phyloP scores from a whole-genome alignment of 2,113 vertebrate species.

The Stercorarius parasiticus region DNA sequence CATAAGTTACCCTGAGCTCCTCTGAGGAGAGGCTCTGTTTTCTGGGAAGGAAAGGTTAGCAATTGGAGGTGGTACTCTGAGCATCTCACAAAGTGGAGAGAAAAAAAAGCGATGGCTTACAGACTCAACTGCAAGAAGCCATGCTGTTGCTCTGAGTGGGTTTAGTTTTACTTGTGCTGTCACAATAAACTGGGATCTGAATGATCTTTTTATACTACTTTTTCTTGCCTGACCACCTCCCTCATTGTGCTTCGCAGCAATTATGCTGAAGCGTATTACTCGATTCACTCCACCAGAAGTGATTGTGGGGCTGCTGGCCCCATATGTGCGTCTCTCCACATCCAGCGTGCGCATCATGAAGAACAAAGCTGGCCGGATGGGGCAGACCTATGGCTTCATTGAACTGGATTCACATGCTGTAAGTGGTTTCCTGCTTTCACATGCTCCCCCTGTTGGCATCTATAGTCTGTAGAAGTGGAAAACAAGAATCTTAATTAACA shows the following conservation, averaged over 20 bases:
- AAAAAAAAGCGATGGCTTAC: neutral
- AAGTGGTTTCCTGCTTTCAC: slow-evolving; percentile 22
- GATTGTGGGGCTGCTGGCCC: slow-evolving; percentile 90
- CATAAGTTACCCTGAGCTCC: neutral
- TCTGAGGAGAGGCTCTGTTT: neutral
- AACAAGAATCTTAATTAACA: neutral
- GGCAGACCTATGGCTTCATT: slow-evolving; percentile 91
- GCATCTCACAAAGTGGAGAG: neutral
- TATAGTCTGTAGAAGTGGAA: neutral
- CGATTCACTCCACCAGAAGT: slow-evolving; percentile 88
- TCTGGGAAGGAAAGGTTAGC: neutral
- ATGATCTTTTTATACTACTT: neutral
- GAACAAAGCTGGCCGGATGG: slow-evolving; percentile 83
- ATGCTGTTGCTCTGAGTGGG: neutral
- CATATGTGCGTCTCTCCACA: slow-evolving; percentile 89
- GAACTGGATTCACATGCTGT: slow-evolving; percentile 96
- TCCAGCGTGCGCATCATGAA: slow-evolving; percentile 93
- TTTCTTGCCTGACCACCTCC: neutral
- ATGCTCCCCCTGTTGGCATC: neutral
- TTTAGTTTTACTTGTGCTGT: neutral
- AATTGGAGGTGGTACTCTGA: fast-evolving
- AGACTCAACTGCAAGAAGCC: neutral
- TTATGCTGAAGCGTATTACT: slow-evolving; percentile 94
- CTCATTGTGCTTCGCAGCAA: slow-evolving; percentile 72
- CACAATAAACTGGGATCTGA: neutral